A percentile compares a stretch with the other conserved stretches of the same genome.
phyloP scores from a whole-genome alignment of 1,140 invertebrate species.

The Saccostrea glomerata region DNA sequence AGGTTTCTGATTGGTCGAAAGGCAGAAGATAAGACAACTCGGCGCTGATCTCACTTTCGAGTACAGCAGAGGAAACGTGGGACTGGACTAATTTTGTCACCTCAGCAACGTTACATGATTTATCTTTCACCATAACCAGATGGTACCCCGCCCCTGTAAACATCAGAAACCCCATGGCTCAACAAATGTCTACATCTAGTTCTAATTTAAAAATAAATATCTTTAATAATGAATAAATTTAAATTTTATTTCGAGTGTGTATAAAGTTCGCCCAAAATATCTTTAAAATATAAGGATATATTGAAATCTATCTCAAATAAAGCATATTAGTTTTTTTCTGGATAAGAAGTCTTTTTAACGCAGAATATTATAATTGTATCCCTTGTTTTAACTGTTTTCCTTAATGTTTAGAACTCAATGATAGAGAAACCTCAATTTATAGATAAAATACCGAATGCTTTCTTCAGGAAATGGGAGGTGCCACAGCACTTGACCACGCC shows the following conservation, averaged over 20 bases:
- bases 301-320: no score
- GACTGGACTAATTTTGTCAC: slow-evolving; percentile 66
- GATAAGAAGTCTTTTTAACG: no score
- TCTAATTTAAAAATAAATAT: no score
- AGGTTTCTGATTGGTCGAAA: slow-evolving; percentile 72
- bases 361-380: no score
- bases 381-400: no score
- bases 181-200: no score
- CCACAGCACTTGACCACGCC: slow-evolving; percentile 91
- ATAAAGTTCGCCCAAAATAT: no score
- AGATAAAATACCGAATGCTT: slow-evolving; percentile 85
- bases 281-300: no score
- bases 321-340: no score
- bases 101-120: slow-evolving; percentile 80
- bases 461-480: slow-evolving; percentile 92
- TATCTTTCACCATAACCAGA: slow-evolving; percentile 74
- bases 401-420: neutral
- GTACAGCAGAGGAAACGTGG: slow-evolving; percentile 65
- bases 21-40: slow-evolving; percentile 77
- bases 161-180: neutral
- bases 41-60: slow-evolving; percentile 74
- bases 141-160: slow-evolving; percentile 77
- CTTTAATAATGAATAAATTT: no score
- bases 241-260: no score
- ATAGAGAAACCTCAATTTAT: neutral